These are phyloP conservation scores for Machaerirhynchus nigripectus DNA, from an alignment of 2,113 vertebrate species.

Conservation along the genomic window DNA sequence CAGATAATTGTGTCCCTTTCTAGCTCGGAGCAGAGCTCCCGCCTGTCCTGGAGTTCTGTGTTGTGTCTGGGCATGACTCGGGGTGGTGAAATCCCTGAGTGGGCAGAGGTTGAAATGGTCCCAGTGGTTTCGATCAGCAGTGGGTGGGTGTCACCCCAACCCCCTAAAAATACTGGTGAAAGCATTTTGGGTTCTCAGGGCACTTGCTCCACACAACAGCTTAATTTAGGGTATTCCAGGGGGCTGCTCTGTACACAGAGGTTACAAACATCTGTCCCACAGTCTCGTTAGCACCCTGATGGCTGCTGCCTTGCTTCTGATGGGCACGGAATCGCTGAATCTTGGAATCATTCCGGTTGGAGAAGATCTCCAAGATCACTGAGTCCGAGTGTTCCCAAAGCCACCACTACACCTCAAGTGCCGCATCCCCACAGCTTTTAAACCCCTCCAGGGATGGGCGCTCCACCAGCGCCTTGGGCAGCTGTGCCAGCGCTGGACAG, in stretches of 20 bases:
- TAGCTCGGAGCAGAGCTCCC: not conserved
- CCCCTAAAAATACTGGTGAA: not conserved
- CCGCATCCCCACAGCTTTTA: not conserved
- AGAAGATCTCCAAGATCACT: not conserved
- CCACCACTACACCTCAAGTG: not conserved
- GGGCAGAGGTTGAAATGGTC: not conserved
- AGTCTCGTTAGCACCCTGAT: fast-evolving
- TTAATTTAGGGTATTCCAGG: not conserved
- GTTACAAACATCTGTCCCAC: not conserved
- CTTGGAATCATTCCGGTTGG: not conserved
- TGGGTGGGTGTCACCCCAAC: not conserved
- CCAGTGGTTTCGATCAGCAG: not conserved
- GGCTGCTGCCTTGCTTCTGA: not conserved
- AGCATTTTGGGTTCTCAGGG: not conserved
- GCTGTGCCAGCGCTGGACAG: not conserved
- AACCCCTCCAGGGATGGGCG: not conserved
- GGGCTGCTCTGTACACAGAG: not conserved
- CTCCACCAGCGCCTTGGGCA: not conserved
- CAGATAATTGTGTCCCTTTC: not conserved
- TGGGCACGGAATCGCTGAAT: not conserved
- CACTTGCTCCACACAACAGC: not conserved
- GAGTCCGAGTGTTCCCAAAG: not conserved
- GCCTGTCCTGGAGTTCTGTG: not conserved
- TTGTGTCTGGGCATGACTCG: not conserved
- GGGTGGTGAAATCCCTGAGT: not conserved